These are phyloP conservation scores for Plotosus lineatus DNA, from an alignment of 2,113 vertebrate genomes.

Conservation along the genomic window DNA sequence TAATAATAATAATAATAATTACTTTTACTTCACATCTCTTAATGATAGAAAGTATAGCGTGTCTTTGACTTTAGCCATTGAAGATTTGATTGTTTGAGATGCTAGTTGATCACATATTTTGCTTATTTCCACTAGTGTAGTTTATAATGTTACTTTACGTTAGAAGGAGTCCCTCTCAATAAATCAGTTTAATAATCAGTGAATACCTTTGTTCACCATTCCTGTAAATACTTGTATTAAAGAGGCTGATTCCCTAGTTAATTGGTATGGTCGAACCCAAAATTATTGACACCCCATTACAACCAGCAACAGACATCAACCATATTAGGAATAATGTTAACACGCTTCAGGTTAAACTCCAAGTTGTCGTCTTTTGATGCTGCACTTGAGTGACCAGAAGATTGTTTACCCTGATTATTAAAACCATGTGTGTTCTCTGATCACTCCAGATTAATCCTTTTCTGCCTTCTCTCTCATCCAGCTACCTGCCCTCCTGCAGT, in stretches of 20 bases:
- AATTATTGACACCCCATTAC: neutral
- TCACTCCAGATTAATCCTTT: neutral
- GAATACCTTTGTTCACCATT: no score
- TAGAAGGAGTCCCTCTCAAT: no score
- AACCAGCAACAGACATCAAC: neutral
- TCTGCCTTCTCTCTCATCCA: slow-evolving; percentile 55
- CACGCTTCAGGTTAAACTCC: neutral
- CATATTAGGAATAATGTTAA: neutral
- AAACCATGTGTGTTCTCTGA: neutral
- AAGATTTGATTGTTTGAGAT: no score
- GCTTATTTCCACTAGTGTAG: neutral
- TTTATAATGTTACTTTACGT: neutral
- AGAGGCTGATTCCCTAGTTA: neutral
- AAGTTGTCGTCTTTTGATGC: neutral
- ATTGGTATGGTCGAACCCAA: neutral
- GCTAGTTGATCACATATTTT: neutral
- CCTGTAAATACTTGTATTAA: neutral
- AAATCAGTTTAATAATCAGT: no score
- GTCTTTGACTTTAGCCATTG: neutral
- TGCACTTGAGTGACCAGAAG: neutral
- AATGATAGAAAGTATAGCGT: neutral
- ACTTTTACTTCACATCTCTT: neutral
- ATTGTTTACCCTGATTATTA: neutral
- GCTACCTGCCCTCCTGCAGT: slow-evolving; percentile 68
- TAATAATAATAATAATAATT: neutral